Percentiles rank a stretch among this genome's conserved stretches.
phyloP scores from a whole-genome alignment of 2,797 vertebrate species.

The Sparidentex hasta region DNA sequence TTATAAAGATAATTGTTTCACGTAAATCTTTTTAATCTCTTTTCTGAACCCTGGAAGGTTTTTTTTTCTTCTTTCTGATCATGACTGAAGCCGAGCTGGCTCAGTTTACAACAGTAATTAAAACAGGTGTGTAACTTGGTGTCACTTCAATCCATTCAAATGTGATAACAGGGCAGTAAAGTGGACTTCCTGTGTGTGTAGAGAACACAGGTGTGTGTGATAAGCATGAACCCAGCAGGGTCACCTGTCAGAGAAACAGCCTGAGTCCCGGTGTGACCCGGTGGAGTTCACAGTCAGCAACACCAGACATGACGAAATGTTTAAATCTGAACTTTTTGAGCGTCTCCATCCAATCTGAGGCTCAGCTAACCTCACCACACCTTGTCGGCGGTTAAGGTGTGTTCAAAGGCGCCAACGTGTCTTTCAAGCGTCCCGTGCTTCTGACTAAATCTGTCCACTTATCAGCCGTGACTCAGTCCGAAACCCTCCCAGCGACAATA shows the following conservation, averaged over 20 bases:
- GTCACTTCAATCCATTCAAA: background rate
- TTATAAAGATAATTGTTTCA: background rate
- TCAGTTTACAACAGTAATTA: conserved; percentile 34
- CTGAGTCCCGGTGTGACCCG: background rate
- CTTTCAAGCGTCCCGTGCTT: conserved; percentile 44
- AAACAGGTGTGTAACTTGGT: conserved; percentile 37
- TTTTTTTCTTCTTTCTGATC: background rate
- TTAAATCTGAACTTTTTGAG: background rate
- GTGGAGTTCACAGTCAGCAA: background rate
- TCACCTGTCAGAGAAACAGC: background rate
- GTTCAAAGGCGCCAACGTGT: conserved; percentile 55
- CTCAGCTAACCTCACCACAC: conserved; percentile 32
- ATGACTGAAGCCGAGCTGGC: conserved; percentile 9
- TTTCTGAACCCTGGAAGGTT: background rate
- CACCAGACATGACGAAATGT: background rate
- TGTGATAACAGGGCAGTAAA: conserved; percentile 31
- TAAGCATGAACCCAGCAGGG: background rate
- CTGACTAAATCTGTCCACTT: conserved; percentile 44
- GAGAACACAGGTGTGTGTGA: conserved; percentile 9
- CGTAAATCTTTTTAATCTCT: background rate
- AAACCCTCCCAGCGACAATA: conserved; percentile 48
- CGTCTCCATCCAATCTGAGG: background rate
- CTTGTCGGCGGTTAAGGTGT: conserved; percentile 46
- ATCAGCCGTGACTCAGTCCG: conserved; percentile 68
- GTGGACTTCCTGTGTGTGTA: conserved; percentile 27